Conservation (phyloP, 2,797 vertebrate genomes). For the Bovichtus variegatus region DNA sequence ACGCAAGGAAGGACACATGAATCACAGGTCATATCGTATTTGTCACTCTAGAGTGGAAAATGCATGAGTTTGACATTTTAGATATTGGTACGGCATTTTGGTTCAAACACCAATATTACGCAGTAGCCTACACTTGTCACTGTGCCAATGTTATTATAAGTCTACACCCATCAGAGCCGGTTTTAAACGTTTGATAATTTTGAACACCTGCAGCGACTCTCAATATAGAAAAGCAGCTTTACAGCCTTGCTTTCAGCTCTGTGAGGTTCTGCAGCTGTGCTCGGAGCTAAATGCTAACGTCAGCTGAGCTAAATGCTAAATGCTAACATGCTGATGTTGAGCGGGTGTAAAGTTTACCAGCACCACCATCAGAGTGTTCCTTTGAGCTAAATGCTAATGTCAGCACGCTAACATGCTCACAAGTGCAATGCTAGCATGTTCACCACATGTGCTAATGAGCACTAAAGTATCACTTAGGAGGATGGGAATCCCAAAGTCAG, state of each 20-base stretch:
- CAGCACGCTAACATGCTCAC: neutral
- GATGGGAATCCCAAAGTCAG: neutral
- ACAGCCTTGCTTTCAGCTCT: neutral
- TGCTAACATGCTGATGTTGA: neutral
- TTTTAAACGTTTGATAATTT: slow-evolving; percentile 27
- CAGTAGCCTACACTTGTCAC: neutral
- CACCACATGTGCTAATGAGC: neutral
- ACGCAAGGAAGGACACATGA: neutral
- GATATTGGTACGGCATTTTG: slow-evolving; percentile 27
- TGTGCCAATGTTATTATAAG: slow-evolving; percentile 3
- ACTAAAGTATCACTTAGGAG: neutral
- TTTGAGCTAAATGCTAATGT: neutral
- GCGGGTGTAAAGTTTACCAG: neutral
- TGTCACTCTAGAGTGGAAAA: slow-evolving; percentile 18
- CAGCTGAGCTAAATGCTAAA: neutral
- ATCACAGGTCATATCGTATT: slow-evolving; percentile 12
- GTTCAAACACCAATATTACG: slow-evolving; percentile 14
- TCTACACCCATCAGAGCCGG: slow-evolving; percentile 4
- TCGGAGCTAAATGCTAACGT: neutral
- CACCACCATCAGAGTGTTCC: neutral
- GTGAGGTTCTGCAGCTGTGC: neutral
- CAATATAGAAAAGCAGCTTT: neutral
- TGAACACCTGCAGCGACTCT: slow-evolving; percentile 25
- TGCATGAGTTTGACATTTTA: slow-evolving; percentile 49
- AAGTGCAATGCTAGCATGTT: neutral